Percentiles rank a stretch among this genome's conserved stretches.
Evolutionary conservation across 2,113 vertebrate species (phyloP).

Genomic region (Panurus biarmicus): DNA sequence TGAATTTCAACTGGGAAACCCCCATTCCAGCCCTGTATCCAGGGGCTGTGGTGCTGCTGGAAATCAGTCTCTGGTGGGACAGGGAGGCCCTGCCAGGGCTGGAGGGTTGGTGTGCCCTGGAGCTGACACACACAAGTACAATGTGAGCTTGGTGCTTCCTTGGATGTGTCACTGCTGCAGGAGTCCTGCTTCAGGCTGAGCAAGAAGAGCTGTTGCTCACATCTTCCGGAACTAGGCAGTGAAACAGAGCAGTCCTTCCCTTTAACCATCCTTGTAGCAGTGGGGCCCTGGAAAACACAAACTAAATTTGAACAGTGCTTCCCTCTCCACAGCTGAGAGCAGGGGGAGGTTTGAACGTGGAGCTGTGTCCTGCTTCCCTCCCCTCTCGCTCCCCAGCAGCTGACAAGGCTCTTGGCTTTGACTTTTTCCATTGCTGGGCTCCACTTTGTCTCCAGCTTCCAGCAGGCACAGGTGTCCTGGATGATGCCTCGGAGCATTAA

Average conservation of each 20-base stretch:
- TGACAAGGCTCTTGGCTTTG: background rate
- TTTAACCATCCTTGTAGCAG: background rate
- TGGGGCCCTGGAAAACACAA: background rate
- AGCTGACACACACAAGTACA: background rate
- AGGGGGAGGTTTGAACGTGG: background rate
- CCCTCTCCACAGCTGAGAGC: background rate
- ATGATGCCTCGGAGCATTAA: background rate
- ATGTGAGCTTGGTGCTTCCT: background rate
- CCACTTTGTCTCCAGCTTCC: constrained; percentile 20
- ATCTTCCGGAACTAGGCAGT: background rate
- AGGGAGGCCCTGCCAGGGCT: background rate
- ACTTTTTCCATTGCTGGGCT: constrained; percentile 2
- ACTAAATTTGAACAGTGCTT: background rate
- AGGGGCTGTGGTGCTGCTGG: background rate
- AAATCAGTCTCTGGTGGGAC: background rate
- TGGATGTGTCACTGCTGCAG: background rate
- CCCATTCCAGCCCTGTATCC: rapidly evolving
- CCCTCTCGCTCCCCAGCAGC: background rate
- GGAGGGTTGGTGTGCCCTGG: background rate
- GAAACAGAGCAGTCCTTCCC: background rate
- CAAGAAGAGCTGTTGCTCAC: background rate
- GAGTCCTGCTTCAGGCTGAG: background rate
- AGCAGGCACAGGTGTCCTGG: background rate
- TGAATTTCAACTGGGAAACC: background rate
- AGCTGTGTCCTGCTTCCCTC: background rate